Evolutionary conservation across 2,888 invertebrate genomes (phyloP).

Genomic region (Neoaliturus tenellus): DNA sequence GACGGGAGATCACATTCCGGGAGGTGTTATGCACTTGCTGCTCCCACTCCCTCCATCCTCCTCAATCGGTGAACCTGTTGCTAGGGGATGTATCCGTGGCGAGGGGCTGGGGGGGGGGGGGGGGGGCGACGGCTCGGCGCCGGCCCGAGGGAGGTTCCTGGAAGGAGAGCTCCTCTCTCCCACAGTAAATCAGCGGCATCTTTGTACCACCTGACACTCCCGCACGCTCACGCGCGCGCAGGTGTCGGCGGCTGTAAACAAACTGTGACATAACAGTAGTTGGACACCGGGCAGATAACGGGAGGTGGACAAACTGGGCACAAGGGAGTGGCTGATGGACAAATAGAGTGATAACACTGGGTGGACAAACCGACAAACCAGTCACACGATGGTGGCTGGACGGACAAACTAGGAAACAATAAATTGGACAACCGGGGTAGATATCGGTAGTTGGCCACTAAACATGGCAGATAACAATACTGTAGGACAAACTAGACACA

Average conservation of each 20-base stretch:
- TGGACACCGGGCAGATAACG: background rate
- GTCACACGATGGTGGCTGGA: too few relatives aligned
- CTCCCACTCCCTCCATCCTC: background rate
- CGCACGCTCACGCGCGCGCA: background rate
- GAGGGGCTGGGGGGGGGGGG: background rate
- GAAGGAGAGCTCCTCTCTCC: slow-evolving; percentile 4
- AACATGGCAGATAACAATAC: too few relatives aligned
- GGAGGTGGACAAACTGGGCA: background rate
- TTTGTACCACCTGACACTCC: slow-evolving; percentile 1
- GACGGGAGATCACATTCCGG: background rate
- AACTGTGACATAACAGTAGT: background rate
- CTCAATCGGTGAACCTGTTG: background rate
- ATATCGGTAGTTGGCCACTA: too few relatives aligned
- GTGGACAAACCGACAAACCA: too few relatives aligned
- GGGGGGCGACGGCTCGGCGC: slow-evolving; percentile 21
- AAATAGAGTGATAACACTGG: too few relatives aligned
- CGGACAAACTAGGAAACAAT: too few relatives aligned
- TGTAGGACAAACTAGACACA: too few relatives aligned
- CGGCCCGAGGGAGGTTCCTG: background rate
- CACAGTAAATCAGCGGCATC: slow-evolving; percentile 31
- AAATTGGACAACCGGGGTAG: too few relatives aligned
- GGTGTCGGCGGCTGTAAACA: slow-evolving; percentile 14
- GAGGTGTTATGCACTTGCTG: slow-evolving; percentile 28
- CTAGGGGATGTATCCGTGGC: background rate
- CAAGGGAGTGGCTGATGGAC: background rate